Percentiles rank a stretch among this genome's conserved stretches.
Conservation (phyloP, 2,888 invertebrate genomes). For the Terebella lapidaria region DNA sequence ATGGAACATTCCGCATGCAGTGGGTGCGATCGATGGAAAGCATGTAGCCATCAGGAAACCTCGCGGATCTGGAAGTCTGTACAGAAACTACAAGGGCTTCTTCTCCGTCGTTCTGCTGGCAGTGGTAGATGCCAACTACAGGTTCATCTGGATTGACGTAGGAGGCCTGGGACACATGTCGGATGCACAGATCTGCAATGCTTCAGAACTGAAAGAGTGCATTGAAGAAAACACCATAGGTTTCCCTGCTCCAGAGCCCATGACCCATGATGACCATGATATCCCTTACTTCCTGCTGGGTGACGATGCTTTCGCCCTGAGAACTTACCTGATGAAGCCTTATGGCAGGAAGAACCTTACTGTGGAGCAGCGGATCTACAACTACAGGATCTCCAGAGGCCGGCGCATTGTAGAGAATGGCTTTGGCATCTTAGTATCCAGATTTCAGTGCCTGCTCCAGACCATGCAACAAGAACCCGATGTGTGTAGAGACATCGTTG, state of each 20-base stretch:
- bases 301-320: slow-evolving; percentile 10
- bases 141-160: not conserved
- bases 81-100: not conserved
- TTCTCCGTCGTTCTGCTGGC: slow-evolving; percentile 1
- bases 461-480: slow-evolving; percentile 1
- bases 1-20: slow-evolving; percentile 14
- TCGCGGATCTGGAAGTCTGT: not conserved
- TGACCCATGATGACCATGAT: not conserved
- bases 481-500: not conserved
- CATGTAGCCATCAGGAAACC: slow-evolving; percentile 4
- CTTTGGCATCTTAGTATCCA: slow-evolving; percentile 8
- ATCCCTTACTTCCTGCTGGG: slow-evolving; percentile 20
- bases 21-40: slow-evolving; percentile 14
- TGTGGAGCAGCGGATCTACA: slow-evolving; percentile 6
- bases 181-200: not conserved
- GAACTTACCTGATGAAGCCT: slow-evolving; percentile 12
- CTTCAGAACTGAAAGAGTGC: not conserved
- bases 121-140: not conserved
- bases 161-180: not conserved
- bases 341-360: not conserved
- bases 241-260: not conserved
- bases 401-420: slow-evolving; percentile 5
- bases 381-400: slow-evolving; percentile 6
- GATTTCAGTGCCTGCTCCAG: not conserved
- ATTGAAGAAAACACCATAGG: not conserved